A percentile compares a stretch with the other conserved stretches of the same genome.
Conservation (phyloP, 2,888 invertebrate species). For the Metalampra italica region DNA sequence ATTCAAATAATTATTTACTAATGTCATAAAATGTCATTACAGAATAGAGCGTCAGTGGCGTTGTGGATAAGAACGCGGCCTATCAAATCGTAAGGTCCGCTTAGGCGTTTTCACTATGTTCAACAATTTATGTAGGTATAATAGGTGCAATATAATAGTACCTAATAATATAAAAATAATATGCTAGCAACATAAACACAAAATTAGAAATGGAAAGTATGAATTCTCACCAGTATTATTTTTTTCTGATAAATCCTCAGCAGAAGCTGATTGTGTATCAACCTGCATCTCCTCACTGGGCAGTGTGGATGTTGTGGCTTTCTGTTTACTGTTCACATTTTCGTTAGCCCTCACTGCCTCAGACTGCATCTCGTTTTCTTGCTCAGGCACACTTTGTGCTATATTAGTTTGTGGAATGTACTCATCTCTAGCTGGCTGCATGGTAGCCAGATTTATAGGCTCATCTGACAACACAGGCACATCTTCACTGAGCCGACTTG, state of each 20-base stretch:
- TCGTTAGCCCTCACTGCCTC: slow-evolving; percentile 42
- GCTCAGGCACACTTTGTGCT: slow-evolving; percentile 22
- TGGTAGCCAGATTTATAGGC: slow-evolving; percentile 67
- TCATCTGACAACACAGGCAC: slow-evolving; percentile 55
- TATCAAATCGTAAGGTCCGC: too few species aligned
- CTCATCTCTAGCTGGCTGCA: slow-evolving; percentile 54
- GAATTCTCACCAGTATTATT: slow-evolving; percentile 41
- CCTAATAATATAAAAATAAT: too few species aligned
- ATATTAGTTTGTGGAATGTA: slow-evolving; percentile 51
- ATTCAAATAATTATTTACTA: slow-evolving; percentile 1
- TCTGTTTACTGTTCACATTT: slow-evolving; percentile 32
- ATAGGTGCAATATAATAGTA: too few species aligned
- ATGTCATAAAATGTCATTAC: background rate
- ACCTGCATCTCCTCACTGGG: slow-evolving; percentile 66
- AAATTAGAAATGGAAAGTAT: background rate
- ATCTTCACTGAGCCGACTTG: slow-evolving; percentile 49
- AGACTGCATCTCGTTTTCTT: slow-evolving; percentile 43
- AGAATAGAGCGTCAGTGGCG: too few species aligned
- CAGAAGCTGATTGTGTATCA: slow-evolving; percentile 57
- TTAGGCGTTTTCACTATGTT: too few species aligned
- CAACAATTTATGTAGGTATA: too few species aligned
- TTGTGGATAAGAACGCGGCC: too few species aligned
- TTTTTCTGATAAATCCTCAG: slow-evolving; percentile 69
- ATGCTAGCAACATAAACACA: too few species aligned
- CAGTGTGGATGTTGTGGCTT: slow-evolving; percentile 20